phyloP scores from a whole-genome alignment of 2,888 invertebrate species.

The Lamproptera curius region DNA sequence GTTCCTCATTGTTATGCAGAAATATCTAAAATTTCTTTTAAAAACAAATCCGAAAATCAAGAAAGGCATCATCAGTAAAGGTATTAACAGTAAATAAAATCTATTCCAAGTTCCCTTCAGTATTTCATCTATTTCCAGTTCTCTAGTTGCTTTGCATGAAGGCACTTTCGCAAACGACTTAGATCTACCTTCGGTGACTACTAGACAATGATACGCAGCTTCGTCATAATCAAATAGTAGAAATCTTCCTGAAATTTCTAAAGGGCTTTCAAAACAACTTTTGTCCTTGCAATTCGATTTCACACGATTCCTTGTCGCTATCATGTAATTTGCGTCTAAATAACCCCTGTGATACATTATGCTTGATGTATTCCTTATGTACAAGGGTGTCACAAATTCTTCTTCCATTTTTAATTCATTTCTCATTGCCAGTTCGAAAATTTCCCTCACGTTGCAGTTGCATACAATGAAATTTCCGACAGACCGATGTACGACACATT shows the following conservation, averaged over 20 bases:
- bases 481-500: constrained; percentile 67
- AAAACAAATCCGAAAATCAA: constrained; percentile 38
- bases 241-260: constrained; percentile 35
- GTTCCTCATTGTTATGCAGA: constrained; percentile 76
- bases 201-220: constrained; percentile 40
- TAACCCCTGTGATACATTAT: constrained; percentile 40
- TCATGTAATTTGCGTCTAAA: constrained; percentile 35
- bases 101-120: constrained; percentile 29
- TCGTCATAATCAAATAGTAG: constrained; percentile 44
- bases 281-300: constrained; percentile 24
- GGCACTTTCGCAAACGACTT: constrained; percentile 32
- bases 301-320: constrained; percentile 33
- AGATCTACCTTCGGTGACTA: constrained; percentile 33
- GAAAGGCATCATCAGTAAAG: constrained; percentile 36
- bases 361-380: background rate
- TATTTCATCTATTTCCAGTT: constrained; percentile 20
- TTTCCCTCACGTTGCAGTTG: constrained; percentile 73
- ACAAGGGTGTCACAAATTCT: constrained; percentile 1
- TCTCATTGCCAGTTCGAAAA: constrained; percentile 54
- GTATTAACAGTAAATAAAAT: constrained; percentile 39
- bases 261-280: constrained; percentile 24
- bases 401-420: constrained; percentile 21
- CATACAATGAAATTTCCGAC: constrained; percentile 79
- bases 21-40: constrained; percentile 78
- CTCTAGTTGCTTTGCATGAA: constrained; percentile 35